Evolutionary conservation across 2,797 vertebrate species (phyloP), one percentile per base, ranked within the genome.

Genomic region (Octomys mimax): DNA sequence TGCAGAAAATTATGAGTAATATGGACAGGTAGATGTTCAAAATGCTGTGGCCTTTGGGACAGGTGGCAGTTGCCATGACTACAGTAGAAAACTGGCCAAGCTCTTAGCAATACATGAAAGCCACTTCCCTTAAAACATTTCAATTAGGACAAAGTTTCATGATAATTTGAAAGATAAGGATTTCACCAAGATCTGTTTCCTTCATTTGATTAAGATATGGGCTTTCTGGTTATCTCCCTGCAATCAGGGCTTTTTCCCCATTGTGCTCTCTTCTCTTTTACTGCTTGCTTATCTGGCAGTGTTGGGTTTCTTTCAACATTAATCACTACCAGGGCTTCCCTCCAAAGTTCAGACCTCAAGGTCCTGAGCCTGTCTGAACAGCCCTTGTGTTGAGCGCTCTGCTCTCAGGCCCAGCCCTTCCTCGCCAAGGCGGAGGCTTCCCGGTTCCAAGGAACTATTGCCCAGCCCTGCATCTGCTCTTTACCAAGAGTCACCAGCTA

Each of bases 61-160:
- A 71, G 77, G 73, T 79, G 71, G 22, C 91, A 85, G 87, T 96
- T 93, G 89, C 88, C 94, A 96, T 96, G 94, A 88, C 91, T 24
- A 83, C 81, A 66, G 24, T 18, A 52, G 89, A n/a, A 36, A 78
- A 36, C 71, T 73, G 22, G 71, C 64, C 64, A 52, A 96, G 62
- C 61, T 21, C 31, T 84, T 59, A 0, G 52, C 39, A n/a, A 64
- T 2, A 4, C 77, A 14, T 83, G 36, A 70, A 57, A 94, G 73
- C 84, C 73, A 59, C 79, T 83, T 93, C 57, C 73, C 75, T 84
- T 70, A 42, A 95, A n/a, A 84, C 54, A 13, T 87, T 87, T 96
- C 70, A 71, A 16, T 92, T 79, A 92, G 79, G 81, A 18, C 42
- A 82, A 79, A 94, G 31, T 71, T 96, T 84, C 9, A 81, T 16